Conservation (phyloP, 2,888 invertebrate species). For the Rotaria magnacalcarata region DNA sequence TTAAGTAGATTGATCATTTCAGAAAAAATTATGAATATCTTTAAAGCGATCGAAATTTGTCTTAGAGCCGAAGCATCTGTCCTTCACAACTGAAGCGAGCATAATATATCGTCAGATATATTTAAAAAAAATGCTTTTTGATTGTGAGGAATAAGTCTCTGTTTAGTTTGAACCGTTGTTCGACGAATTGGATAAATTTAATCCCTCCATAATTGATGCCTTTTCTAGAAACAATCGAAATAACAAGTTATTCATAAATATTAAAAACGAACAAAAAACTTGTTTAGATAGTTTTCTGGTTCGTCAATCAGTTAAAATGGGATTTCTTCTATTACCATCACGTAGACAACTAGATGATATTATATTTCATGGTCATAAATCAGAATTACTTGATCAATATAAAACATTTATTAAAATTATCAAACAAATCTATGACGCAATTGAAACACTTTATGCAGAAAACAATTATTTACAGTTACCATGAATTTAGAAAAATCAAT, state of each 20-base stretch:
- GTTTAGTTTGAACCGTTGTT: too few species aligned
- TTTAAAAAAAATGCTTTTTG: too few species aligned
- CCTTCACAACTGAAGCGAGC: too few species aligned
- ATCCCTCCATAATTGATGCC: too few species aligned
- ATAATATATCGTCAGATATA: too few species aligned
- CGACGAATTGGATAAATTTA: too few species aligned
- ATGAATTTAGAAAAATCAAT: not conserved
- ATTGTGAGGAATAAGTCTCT: too few species aligned
- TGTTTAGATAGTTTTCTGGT: not conserved
- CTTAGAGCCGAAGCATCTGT: too few species aligned
- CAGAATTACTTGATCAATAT: not conserved
- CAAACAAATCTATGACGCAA: not conserved
- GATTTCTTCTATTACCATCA: not conserved
- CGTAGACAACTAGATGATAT: constrained; percentile 5
- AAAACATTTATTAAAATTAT: not conserved
- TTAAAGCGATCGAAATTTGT: too few species aligned
- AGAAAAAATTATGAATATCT: too few species aligned
- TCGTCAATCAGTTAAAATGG: not conserved
- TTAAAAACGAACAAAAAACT: not conserved
- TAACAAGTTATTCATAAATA: not conserved
- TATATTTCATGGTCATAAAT: constrained; percentile 12
- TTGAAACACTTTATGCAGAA: not conserved
- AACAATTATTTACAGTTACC: not conserved
- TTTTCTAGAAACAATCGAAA: too few species aligned
- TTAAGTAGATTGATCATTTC: too few species aligned